phyloP scores from a whole-genome alignment of 2,888 invertebrate species.

The Chalcosyrphus nemorum region DNA sequence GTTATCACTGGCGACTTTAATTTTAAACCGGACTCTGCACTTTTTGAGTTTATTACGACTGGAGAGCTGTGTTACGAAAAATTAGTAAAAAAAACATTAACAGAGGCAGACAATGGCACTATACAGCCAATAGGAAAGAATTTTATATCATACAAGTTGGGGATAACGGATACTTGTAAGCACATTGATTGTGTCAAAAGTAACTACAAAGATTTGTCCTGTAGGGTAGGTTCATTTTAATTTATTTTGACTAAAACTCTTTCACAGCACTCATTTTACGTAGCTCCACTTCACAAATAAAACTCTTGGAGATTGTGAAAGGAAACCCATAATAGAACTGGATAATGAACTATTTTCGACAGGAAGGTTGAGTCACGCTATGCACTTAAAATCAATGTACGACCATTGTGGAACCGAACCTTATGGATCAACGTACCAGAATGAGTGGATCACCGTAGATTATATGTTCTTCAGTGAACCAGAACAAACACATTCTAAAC shows the following conservation, averaged over 20 bases:
- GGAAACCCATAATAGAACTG: neutral
- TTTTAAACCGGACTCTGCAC: slow-evolving; percentile 87
- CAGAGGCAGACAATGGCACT: neutral
- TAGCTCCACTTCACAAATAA: slow-evolving; percentile 21
- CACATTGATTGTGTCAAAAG: slow-evolving; percentile 83
- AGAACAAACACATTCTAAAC: neutral
- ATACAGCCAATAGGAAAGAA: slow-evolving; percentile 32
- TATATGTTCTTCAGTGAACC: slow-evolving; percentile 91
- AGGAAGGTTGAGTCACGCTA: slow-evolving; percentile 86
- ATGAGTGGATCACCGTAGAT: slow-evolving; percentile 91
- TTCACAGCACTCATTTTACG: neutral
- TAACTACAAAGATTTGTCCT: slow-evolving; percentile 51
- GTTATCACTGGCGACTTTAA: slow-evolving; percentile 98
- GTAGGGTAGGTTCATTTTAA: slow-evolving; percentile 50
- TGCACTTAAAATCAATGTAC: slow-evolving; percentile 88
- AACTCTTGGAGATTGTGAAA: neutral
- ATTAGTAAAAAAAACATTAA: slow-evolving; percentile 77
- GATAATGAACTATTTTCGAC: slow-evolving; percentile 77
- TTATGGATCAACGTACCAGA: slow-evolving; percentile 91
- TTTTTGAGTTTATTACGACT: slow-evolving; percentile 85
- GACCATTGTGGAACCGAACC: slow-evolving; percentile 81
- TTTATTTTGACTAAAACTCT: neutral
- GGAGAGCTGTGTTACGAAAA: slow-evolving; percentile 84
- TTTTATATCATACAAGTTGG: slow-evolving; percentile 79
- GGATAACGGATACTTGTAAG: slow-evolving; percentile 85